These are phyloP conservation scores for Platanista minor DNA, from an alignment of 2,113 vertebrate genomes.

Conservation along the genomic window DNA sequence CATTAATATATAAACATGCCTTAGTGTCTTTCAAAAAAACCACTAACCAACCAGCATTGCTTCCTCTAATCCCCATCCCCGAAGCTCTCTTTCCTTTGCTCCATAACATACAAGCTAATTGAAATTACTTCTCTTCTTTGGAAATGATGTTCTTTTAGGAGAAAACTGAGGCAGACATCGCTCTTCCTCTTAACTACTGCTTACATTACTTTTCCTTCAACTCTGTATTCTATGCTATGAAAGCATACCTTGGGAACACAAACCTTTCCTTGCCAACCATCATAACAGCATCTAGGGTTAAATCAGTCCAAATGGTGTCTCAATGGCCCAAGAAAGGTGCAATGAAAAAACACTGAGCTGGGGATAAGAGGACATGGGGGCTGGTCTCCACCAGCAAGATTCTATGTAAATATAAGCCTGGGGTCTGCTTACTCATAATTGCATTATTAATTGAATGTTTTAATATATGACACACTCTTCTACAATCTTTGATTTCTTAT, in stretches of 20 bases:
- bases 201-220: not conserved
- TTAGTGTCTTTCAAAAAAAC: not conserved
- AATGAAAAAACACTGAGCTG: not conserved
- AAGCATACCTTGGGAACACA: not conserved
- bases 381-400: not conserved
- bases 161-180: not conserved
- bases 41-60: no score
- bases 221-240: not conserved
- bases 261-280: not conserved
- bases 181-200: not conserved
- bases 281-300: not conserved
- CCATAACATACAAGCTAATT: no score
- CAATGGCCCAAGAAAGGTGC: not conserved
- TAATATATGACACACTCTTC: not conserved
- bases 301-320: not conserved
- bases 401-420: not conserved
- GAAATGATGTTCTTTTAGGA: not conserved
- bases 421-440: not conserved
- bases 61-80: no score
- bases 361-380: accelerated
- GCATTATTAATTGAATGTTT: not conserved
- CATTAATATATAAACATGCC: not conserved
- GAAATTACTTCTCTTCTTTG: not conserved
- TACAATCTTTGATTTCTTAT: not conserved
- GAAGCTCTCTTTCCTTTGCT: no score